phyloP scores from a whole-genome alignment of 2,888 invertebrate genomes.

The Drosophila affinis region DNA sequence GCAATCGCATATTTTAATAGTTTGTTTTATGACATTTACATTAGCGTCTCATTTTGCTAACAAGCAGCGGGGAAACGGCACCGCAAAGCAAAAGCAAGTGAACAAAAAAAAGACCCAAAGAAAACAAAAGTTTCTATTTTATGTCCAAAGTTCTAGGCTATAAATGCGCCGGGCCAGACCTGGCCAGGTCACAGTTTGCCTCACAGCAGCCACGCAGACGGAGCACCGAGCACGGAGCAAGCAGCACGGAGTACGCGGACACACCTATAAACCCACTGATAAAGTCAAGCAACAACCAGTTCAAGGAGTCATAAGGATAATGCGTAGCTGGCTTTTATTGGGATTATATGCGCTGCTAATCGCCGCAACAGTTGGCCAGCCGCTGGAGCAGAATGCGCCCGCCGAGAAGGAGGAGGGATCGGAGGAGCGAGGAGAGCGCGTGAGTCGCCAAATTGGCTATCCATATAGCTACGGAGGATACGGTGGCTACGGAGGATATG shows the following conservation, averaged over 20 bases:
- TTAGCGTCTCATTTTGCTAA: slow-evolving; percentile 80
- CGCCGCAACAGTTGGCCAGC: slow-evolving; percentile 72
- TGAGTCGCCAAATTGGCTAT: slow-evolving; percentile 48
- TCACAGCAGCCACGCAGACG: slow-evolving; percentile 12
- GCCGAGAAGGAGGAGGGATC: slow-evolving; percentile 6
- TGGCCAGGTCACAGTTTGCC: slow-evolving; percentile 70
- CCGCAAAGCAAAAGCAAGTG: slow-evolving; percentile 14
- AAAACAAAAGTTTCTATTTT: slow-evolving; percentile 78
- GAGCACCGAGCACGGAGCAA: neutral
- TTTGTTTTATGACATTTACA: slow-evolving; percentile 80
- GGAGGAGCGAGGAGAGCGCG: slow-evolving; percentile 37
- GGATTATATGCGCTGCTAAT: slow-evolving; percentile 77
- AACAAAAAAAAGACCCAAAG: slow-evolving; percentile 12
- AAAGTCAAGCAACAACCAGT: slow-evolving; percentile 54
- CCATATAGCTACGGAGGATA: slow-evolving; percentile 1
- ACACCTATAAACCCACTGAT: slow-evolving; percentile 36
- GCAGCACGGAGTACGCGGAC: slow-evolving; percentile 3
- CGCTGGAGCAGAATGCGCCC: slow-evolving; percentile 39
- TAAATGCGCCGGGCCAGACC: slow-evolving; percentile 62
- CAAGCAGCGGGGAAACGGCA: slow-evolving; percentile 53
- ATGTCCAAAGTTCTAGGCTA: slow-evolving; percentile 77
- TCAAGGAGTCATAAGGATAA: slow-evolving; percentile 55
- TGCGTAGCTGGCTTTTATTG: slow-evolving; percentile 65
- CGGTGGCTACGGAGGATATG: slow-evolving; percentile 13
- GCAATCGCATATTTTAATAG: slow-evolving; percentile 76